These are phyloP conservation scores for Smittia sp. DNA, from an alignment of 2,888 invertebrate species.

Conservation along the genomic window DNA sequence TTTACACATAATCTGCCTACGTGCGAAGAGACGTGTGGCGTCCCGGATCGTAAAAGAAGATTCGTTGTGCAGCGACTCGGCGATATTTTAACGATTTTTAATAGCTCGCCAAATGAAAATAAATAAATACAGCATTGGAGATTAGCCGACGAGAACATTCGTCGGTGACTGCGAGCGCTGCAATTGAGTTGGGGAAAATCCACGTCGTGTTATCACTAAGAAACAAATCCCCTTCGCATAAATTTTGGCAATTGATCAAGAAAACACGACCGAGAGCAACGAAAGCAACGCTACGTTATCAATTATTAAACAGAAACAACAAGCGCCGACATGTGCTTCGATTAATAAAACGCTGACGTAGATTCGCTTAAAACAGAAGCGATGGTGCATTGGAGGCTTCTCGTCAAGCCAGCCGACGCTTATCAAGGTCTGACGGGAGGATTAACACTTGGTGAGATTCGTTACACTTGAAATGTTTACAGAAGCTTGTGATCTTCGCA, in stretches of 20 bases:
- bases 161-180: not conserved
- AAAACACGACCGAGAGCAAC: not conserved
- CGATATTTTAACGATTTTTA: conserved; percentile 20
- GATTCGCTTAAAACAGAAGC: not conserved
- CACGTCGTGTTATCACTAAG: not conserved
- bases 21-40: not conserved
- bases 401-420: not conserved
- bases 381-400: not conserved
- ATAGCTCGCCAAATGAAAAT: conserved; percentile 17
- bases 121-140: not conserved
- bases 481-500: too few relatives aligned
- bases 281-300: conserved; percentile 8
- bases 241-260: conserved; percentile 27
- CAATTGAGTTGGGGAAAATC: not conserved
- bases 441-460: not conserved
- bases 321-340: conserved; percentile 26
- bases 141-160: not conserved
- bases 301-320: conserved; percentile 18
- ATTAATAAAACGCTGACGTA: conserved; percentile 23
- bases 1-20: not conserved
- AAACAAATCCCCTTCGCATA: not conserved
- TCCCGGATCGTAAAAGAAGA: not conserved
- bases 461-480: not conserved
- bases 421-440: not conserved
- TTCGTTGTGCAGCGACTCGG: not conserved